Evolutionary conservation across 2,888 invertebrate genomes (phyloP).

Genomic region (Scelioninae gen. 1): DNA sequence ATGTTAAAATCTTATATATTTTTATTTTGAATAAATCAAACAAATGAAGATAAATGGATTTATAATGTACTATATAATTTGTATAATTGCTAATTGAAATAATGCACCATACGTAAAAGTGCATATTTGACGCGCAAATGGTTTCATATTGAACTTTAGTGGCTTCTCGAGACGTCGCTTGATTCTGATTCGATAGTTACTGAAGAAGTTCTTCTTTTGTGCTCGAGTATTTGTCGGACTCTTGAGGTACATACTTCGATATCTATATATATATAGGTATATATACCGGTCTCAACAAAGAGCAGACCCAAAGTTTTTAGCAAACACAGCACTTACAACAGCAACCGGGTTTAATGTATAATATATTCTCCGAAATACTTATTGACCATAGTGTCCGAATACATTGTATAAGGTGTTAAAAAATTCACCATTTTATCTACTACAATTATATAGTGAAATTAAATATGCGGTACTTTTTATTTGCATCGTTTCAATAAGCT

Average conservation of each 20-base stretch:
- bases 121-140: constrained; percentile 31
- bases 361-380: not conserved
- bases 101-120: constrained; percentile 20
- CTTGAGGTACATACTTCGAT: constrained; percentile 26
- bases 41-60: too few relatives aligned
- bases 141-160: constrained; percentile 49
- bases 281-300: constrained; percentile 50
- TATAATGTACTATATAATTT: too few relatives aligned
- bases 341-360: constrained; percentile 7
- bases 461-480: too few relatives aligned
- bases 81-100: too few relatives aligned
- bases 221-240: constrained; percentile 64
- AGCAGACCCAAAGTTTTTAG: constrained; percentile 58
- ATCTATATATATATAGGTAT: constrained; percentile 29
- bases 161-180: constrained; percentile 60
- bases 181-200: constrained; percentile 61
- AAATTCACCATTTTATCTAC: not conserved
- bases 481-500: too few relatives aligned
- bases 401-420: constrained; percentile 13
- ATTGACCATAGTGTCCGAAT: constrained; percentile 4
- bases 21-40: too few relatives aligned
- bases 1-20: not conserved
- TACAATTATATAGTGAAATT: too few relatives aligned
- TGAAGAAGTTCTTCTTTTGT: constrained; percentile 59
- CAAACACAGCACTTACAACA: constrained; percentile 51